Evolutionary conservation across 1,140 invertebrate genomes (phyloP).

Genomic region (Euborellia annulipes): DNA sequence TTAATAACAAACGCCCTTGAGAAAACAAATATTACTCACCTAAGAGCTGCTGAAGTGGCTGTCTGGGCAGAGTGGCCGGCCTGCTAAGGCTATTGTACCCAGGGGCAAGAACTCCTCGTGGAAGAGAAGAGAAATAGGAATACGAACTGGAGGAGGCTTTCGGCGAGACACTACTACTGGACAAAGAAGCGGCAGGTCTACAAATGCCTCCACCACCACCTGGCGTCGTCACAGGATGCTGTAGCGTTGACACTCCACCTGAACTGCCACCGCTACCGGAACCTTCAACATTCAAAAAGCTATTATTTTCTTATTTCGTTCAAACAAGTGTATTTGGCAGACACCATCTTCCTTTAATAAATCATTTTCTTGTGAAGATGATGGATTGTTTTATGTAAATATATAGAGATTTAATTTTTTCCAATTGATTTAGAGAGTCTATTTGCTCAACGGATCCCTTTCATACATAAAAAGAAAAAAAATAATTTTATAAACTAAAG

Average conservation of each 20-base stretch:
- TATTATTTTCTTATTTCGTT: too few species aligned
- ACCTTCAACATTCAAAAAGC: too few species aligned
- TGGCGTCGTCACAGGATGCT: conserved; percentile 6
- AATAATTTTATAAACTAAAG: too few species aligned
- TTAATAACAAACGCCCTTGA: not conserved
- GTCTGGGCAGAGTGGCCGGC: conserved; percentile 30
- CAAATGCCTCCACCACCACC: not conserved
- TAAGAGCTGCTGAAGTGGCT: conserved; percentile 26
- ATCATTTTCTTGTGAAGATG: too few species aligned
- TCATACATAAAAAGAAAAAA: too few species aligned
- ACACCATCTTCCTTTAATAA: too few species aligned
- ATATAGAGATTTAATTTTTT: too few species aligned
- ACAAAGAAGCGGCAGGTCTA: too few species aligned
- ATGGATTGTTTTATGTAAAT: too few species aligned
- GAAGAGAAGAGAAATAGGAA: conserved; percentile 29
- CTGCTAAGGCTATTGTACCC: conserved; percentile 26
- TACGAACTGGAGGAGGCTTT: conserved; percentile 10
- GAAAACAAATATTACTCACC: conserved; percentile 12
- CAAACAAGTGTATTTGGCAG: too few species aligned
- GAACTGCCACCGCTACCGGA: conserved; percentile 29
- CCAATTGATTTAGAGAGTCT: too few species aligned
- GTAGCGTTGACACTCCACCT: conserved; percentile 25
- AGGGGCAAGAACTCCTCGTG: conserved; percentile 26
- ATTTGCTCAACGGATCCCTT: too few species aligned
- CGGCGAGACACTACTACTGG: not conserved